phyloP scores from a whole-genome alignment of 53 echinoderm and acorn worm species.

The Luidia sarsii region DNA sequence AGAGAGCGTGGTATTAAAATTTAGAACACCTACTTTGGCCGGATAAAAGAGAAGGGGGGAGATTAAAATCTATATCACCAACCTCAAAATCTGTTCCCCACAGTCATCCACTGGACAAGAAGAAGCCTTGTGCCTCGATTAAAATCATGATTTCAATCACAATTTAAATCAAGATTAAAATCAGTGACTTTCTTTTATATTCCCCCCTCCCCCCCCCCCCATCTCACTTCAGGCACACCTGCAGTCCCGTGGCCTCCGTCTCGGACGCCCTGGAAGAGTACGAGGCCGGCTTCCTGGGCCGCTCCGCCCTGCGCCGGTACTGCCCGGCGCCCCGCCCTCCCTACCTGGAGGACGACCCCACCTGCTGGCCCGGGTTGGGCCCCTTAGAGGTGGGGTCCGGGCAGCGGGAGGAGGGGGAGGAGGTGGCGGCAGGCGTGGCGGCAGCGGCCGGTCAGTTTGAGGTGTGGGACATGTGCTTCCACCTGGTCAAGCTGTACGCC shows the following conservation, averaged over 20 bases:
- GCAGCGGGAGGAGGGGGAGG: slow-evolving; percentile 20
- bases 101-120: too few species aligned
- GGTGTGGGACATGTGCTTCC: slow-evolving; percentile 89
- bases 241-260: slow-evolving; percentile 75
- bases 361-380: slow-evolving; percentile 51
- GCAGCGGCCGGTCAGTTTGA: slow-evolving; percentile 18
- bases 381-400: slow-evolving; percentile 44
- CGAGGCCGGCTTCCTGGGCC: slow-evolving; percentile 87
- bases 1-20: too few species aligned
- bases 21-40: too few species aligned
- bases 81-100: too few species aligned
- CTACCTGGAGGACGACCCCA: slow-evolving; percentile 91
- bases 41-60: too few species aligned
- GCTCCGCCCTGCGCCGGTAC: slow-evolving; percentile 70
- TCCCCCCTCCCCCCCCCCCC: neutral
- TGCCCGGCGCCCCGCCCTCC: slow-evolving; percentile 85
- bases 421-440: slow-evolving; percentile 1
- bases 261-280: slow-evolving; percentile 75
- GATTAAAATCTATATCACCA: too few species aligned
- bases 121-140: too few species aligned
- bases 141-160: too few species aligned
- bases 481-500: slow-evolving; percentile 89
- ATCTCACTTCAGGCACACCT: slow-evolving; percentile 84
- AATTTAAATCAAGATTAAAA: too few species aligned
- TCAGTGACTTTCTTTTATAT: neutral